Percentiles rank a stretch among this genome's conserved stretches.
These are phyloP conservation scores for Hippopotamus amphibius DNA, from an alignment of 2,113 vertebrate species.

Conservation along the genomic window DNA sequence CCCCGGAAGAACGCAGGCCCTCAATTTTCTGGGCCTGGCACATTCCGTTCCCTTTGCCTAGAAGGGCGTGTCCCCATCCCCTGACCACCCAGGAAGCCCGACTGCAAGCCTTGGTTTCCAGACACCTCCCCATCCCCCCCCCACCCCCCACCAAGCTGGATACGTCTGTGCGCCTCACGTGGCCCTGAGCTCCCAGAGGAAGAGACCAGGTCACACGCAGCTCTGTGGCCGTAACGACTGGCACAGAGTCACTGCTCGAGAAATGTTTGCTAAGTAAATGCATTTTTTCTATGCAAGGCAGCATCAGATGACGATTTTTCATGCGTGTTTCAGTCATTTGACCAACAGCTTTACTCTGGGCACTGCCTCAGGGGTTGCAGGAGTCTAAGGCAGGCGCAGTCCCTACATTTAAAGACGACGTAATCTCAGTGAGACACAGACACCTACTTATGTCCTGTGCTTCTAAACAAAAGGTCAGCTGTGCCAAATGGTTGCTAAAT, in stretches of 20 bases:
- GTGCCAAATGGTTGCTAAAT: fast-evolving
- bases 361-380: fast-evolving
- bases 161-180: fast-evolving
- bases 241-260: fast-evolving
- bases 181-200: not conserved
- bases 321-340: fast-evolving
- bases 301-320: not conserved
- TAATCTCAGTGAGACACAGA: not conserved
- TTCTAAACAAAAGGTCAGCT: fast-evolving
- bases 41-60: not conserved
- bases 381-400: not conserved
- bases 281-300: not conserved
- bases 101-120: fast-evolving
- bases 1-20: not conserved
- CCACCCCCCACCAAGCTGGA: fast-evolving
- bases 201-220: not conserved
- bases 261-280: not conserved
- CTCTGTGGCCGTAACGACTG: fast-evolving
- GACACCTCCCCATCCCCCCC: not conserved
- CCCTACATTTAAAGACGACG: fast-evolving
- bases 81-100: fast-evolving
- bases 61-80: fast-evolving
- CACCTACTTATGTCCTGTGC: fast-evolving
- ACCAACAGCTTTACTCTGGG: not conserved
- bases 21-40: fast-evolving